phyloP scores from a whole-genome alignment of 2,113 vertebrate genomes.

The Pao palembangensis region DNA sequence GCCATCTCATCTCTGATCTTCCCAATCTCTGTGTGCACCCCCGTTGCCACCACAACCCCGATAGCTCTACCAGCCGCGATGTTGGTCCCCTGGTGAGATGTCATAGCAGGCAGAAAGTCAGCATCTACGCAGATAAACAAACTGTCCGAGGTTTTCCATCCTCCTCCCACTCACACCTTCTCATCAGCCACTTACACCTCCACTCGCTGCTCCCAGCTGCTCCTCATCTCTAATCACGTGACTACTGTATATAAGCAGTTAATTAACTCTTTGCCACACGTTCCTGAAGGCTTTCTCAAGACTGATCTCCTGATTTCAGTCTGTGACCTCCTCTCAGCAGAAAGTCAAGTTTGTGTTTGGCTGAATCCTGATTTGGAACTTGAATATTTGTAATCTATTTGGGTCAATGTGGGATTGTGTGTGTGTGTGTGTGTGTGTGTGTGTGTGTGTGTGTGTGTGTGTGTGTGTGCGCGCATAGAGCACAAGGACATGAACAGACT shows the following conservation, averaged over 20 bases:
- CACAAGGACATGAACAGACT: constrained; percentile 31
- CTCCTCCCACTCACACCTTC: constrained; percentile 21
- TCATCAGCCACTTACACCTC: constrained; percentile 1
- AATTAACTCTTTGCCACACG: no score
- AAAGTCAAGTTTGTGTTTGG: no score
- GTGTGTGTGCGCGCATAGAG: neutral
- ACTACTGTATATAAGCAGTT: no score
- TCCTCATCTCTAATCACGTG: no score
- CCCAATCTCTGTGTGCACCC: constrained; percentile 77
- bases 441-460: neutral
- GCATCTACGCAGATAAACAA: neutral
- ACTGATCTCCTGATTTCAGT: no score
- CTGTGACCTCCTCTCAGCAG: no score
- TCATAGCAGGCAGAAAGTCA: neutral
- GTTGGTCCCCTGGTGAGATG: constrained; percentile 71
- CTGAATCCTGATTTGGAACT: no score
- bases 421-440: neutral
- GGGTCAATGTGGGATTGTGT: neutral
- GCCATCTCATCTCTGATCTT: constrained; percentile 81
- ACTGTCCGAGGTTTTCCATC: no score
- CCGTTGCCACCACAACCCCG: constrained; percentile 74
- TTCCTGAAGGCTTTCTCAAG: no score
- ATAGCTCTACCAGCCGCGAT: constrained; percentile 76
- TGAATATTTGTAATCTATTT: neutral
- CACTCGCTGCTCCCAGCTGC: no score